Conservation (phyloP, 2,888 invertebrate species). For the Chesias legatella region DNA sequence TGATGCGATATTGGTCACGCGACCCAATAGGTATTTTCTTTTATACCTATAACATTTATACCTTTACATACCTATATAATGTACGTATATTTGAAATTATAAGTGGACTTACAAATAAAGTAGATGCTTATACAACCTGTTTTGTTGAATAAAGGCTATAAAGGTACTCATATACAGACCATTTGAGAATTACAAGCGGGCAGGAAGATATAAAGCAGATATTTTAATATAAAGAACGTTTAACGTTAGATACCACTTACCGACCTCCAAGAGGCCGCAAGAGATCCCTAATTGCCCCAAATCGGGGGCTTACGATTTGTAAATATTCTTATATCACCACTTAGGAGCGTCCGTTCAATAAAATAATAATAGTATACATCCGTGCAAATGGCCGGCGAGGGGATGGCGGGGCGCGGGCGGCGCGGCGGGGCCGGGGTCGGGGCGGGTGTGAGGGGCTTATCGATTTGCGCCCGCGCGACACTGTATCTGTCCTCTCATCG, state of each 20-base stretch:
- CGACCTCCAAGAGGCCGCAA: conserved; percentile 26
- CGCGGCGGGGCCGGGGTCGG: conserved; percentile 49
- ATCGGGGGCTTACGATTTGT: conserved; percentile 58
- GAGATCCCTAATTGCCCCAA: conserved; percentile 49
- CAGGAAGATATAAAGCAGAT: conserved; percentile 14
- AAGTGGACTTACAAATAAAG: too few species aligned
- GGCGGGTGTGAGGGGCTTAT: conserved; percentile 46
- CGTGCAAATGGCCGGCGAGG: conserved; percentile 78
- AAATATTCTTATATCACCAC: conserved; percentile 72
- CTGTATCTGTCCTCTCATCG: conserved; percentile 80
- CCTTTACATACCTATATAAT: too few species aligned
- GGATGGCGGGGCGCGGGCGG: conserved; percentile 38
- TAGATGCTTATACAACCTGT: not conserved
- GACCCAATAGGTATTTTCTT: too few species aligned
- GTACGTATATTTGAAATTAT: too few species aligned
- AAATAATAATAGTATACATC: conserved; percentile 80
- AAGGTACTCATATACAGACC: not conserved
- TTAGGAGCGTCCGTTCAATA: conserved; percentile 76
- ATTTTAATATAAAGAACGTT: conserved; percentile 14
- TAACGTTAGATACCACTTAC: conserved; percentile 30
- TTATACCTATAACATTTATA: too few species aligned
- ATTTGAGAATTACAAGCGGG: not conserved
- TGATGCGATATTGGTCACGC: too few species aligned
- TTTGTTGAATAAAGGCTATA: not conserved
- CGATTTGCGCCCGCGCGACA: conserved; percentile 79